Conservation (phyloP, 2,113 vertebrate species). For the Stegastes partitus region DNA sequence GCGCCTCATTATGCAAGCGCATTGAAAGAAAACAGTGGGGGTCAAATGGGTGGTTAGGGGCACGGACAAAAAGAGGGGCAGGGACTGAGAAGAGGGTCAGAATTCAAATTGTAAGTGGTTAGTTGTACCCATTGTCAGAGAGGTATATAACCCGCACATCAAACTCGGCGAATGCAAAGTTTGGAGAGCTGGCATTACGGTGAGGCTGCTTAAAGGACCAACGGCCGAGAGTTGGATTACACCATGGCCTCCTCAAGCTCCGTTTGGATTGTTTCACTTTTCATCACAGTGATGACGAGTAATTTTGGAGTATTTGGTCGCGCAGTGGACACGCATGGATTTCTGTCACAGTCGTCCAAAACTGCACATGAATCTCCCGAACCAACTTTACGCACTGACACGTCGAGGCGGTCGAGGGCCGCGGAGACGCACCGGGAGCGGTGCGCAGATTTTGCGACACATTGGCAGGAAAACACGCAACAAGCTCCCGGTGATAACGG, state of each 20-base stretch:
- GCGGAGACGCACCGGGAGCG: conserved; percentile 63
- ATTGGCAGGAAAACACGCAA: conserved; percentile 74
- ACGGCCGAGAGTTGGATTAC: conserved; percentile 10
- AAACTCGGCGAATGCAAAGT: background rate
- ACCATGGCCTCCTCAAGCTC: conserved; percentile 55
- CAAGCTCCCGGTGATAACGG: conserved; percentile 24
- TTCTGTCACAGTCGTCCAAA: background rate
- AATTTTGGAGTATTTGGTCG: conserved; percentile 56
- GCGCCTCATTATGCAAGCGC: conserved; percentile 85
- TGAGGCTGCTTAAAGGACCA: conserved; percentile 14
- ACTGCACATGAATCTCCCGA: background rate
- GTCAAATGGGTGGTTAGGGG: conserved; percentile 74
- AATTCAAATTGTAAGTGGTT: conserved; percentile 79
- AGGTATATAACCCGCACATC: conserved; percentile 58
- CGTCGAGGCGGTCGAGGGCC: conserved; percentile 31
- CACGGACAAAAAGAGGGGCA: conserved; percentile 81
- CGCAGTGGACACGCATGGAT: conserved; percentile 38
- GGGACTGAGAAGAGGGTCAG: conserved; percentile 61
- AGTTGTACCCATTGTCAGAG: conserved; percentile 72
- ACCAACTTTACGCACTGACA: conserved; percentile 40
- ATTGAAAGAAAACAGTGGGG: conserved; percentile 76
- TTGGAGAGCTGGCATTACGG: conserved; percentile 19
- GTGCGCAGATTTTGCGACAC: conserved; percentile 68
- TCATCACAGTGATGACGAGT: conserved; percentile 42
- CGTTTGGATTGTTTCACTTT: conserved; percentile 51